A percentile compares a stretch with the other conserved stretches of the same genome.
phyloP scores from a whole-genome alignment of 2,113 vertebrate species.

The Origma solitaria region DNA sequence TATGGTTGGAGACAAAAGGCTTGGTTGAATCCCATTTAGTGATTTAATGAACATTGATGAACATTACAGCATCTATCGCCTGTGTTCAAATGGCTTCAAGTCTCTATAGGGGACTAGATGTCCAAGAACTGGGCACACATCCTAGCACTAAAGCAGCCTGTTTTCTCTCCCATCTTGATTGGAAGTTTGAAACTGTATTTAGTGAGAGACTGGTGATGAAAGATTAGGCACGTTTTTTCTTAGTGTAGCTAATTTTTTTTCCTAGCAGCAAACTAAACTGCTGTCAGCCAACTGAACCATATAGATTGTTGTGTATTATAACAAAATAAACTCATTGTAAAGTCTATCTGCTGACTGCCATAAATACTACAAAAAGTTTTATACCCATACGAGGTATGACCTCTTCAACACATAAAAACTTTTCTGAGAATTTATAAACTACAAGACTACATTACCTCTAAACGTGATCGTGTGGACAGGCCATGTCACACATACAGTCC shows the following conservation, averaged over 20 bases:
- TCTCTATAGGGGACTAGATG: background rate
- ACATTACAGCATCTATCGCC: background rate
- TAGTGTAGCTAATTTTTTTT: background rate
- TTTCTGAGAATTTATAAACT: background rate
- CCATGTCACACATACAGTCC: background rate
- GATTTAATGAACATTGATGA: background rate
- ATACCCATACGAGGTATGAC: accelerated
- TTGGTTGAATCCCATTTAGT: background rate
- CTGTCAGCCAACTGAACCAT: accelerated
- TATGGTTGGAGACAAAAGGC: background rate
- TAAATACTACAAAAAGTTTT: background rate
- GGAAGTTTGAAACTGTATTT: background rate
- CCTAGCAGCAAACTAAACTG: background rate
- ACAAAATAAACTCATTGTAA: background rate
- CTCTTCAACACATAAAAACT: background rate
- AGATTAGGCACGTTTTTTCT: background rate
- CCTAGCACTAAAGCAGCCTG: background rate
- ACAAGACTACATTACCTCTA: background rate
- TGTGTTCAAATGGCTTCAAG: background rate
- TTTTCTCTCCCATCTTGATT: background rate
- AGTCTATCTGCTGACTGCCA: background rate
- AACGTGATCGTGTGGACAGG: background rate
- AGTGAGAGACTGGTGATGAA: background rate
- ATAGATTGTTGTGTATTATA: background rate
- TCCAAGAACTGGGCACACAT: background rate